Evolutionary conservation across 1,140 invertebrate genomes (phyloP).

Genomic region (Berghia stephanieae): DNA sequence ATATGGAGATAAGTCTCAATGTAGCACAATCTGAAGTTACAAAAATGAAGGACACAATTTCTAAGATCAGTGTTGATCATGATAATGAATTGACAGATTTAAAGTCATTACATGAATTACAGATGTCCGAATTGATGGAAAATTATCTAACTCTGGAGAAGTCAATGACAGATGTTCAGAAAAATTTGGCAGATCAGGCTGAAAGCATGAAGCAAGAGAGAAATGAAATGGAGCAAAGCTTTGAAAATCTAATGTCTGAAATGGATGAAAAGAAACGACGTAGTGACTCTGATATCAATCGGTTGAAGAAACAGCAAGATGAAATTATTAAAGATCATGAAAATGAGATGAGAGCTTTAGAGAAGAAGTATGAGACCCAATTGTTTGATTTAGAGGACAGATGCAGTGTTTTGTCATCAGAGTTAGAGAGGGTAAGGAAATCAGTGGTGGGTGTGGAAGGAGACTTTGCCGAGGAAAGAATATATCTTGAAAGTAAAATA

Average conservation of each 20-base stretch:
- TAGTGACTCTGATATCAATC: constrained; percentile 41
- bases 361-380: constrained; percentile 38
- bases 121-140: constrained; percentile 36
- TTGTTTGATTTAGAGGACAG: constrained; percentile 43
- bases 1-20: constrained; percentile 34
- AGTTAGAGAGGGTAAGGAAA: constrained; percentile 27
- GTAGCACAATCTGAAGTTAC: constrained; percentile 31
- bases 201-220: constrained; percentile 30
- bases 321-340: constrained; percentile 45
- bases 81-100: constrained; percentile 32
- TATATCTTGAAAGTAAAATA: constrained; percentile 26
- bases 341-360: constrained; percentile 31
- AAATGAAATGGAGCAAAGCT: constrained; percentile 33
- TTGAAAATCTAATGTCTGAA: constrained; percentile 41
- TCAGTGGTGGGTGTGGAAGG: constrained; percentile 26
- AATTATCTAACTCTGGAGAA: constrained; percentile 34
- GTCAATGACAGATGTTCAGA: constrained; percentile 16
- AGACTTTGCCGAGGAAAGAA: constrained; percentile 25
- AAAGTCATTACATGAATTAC: constrained; percentile 36
- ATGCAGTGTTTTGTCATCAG: constrained; percentile 25
- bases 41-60: constrained; percentile 32
- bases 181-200: constrained; percentile 26
- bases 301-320: constrained; percentile 42
- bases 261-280: constrained; percentile 39
- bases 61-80: constrained; percentile 26